Base-by-base conservation (phyloP, 2,888 invertebrate species). In the Microchrysa polita region DNA sequence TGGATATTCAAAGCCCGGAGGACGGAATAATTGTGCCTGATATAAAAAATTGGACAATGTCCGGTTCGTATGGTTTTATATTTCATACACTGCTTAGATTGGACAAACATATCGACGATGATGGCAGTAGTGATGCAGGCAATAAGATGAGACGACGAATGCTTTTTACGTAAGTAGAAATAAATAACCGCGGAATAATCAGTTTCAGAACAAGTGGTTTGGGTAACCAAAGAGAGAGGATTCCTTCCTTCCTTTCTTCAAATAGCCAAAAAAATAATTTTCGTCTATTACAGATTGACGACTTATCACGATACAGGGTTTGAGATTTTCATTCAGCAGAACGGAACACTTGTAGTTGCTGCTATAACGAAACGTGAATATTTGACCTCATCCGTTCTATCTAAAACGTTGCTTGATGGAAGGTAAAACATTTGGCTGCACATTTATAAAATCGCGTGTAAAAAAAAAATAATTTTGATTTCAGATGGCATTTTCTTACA, bases 401-500 rank as follows among this genome's bases (percentile, higher is more conserved):
- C 84, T 0, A 82, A 82, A 57, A 80, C 82, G 0, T 77, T 86
- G 23, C 76, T 84, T 72, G 84, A 85, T 76, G 83, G 82, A 1
- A 74, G 74, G 77, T 77, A 73, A 20, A 20, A 34, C 4, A 2
- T 34, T 34, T n/a, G 5, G 27, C 22, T 52, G 20, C 48, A 18
- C 18, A 18, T 14, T 44, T 14, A 34, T 22, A 40, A 14, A 44
- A 59, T 73, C 27, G 7, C 22, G 16, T 61, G 27, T 34, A 34
- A 5, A 34, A 34, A n/a, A n/a, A 34, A 34, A 5, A 34, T 34
- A 7, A 7, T 20, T 23, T 20, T 10, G 75, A 73, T 80, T 82
- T 82, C 27, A 85, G 86, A 73, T 90, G 90, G 90, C 89, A 90
- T 79, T 88, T 87, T 75, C 79, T 90, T 1, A 87, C 87, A 16